phyloP scores from a whole-genome alignment of 2,888 invertebrate species.

The Caenorhabditis becei region DNA sequence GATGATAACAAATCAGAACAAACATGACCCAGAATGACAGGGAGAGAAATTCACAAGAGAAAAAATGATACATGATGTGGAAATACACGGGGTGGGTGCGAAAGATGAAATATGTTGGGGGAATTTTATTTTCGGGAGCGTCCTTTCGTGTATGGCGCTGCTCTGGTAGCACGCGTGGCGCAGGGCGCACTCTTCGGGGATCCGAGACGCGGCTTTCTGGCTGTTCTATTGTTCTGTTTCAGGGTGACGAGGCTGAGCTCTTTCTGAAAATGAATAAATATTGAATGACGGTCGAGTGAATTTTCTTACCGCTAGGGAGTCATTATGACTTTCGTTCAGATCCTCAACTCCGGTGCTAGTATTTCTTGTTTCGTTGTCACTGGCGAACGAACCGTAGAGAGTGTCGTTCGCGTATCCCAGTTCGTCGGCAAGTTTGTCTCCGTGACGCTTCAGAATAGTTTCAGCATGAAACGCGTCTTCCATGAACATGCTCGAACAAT shows the following conservation, averaged over 20 bases:
- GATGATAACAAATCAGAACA: not conserved
- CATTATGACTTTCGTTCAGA: not conserved
- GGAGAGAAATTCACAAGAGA: not conserved
- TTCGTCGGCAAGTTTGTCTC: slow-evolving; percentile 25
- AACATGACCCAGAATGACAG: not conserved
- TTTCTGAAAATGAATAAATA: not conserved
- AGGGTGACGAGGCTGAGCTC: not conserved
- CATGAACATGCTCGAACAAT: slow-evolving; percentile 28
- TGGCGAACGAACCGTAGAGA: slow-evolving; percentile 21
- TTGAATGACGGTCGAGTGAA: not conserved
- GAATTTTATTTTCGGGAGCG: not conserved
- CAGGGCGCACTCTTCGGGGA: not conserved
- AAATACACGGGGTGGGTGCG: not conserved
- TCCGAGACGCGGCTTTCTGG: not conserved
- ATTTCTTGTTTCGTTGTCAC: not conserved
- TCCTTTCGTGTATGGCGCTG: not conserved
- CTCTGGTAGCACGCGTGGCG: not conserved
- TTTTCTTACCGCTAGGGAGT: not conserved
- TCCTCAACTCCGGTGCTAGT: too few species aligned
- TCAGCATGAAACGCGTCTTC: slow-evolving; percentile 27
- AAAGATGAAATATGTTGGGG: not conserved
- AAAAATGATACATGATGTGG: not conserved
- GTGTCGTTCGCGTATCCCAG: slow-evolving; percentile 27
- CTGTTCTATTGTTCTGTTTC: not conserved
- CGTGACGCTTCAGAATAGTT: slow-evolving; percentile 6